Conservation (phyloP, 2,113 vertebrate species). For the Columba livia region DNA sequence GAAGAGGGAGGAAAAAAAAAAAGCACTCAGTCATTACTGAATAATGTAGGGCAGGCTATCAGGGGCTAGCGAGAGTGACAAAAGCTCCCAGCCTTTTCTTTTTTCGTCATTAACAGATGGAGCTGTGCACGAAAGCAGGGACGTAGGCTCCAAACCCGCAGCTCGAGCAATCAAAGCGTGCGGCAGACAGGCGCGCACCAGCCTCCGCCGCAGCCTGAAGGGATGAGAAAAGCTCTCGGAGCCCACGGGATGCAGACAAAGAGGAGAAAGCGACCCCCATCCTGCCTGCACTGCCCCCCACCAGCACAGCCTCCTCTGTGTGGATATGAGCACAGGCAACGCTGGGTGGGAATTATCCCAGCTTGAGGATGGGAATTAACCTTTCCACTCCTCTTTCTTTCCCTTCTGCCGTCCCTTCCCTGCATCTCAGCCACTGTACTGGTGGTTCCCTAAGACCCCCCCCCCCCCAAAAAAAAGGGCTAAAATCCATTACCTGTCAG, state of each 20-base stretch:
- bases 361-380: neutral
- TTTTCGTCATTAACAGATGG: slow-evolving; percentile 61
- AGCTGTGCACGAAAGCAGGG: slow-evolving; percentile 41
- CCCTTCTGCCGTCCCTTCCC: neutral
- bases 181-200: slow-evolving; percentile 2
- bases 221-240: neutral
- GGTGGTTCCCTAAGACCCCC: neutral
- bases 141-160: slow-evolving; percentile 49
- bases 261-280: neutral
- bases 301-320: neutral
- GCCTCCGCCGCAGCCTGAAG: slow-evolving; percentile 9
- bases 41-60: slow-evolving; percentile 39
- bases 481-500: neutral
- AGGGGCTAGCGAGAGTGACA: neutral
- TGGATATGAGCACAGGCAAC: neutral
- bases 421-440: neutral
- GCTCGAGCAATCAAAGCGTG: slow-evolving; percentile 49
- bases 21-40: neutral
- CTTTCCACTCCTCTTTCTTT: neutral
- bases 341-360: neutral
- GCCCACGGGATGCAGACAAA: neutral
- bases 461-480: too few species aligned
- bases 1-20: neutral
- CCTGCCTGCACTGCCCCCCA: neutral
- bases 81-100: slow-evolving; percentile 45